Base-by-base conservation (phyloP, 2,888 invertebrate genomes). In the Bombylius discolor region DNA sequence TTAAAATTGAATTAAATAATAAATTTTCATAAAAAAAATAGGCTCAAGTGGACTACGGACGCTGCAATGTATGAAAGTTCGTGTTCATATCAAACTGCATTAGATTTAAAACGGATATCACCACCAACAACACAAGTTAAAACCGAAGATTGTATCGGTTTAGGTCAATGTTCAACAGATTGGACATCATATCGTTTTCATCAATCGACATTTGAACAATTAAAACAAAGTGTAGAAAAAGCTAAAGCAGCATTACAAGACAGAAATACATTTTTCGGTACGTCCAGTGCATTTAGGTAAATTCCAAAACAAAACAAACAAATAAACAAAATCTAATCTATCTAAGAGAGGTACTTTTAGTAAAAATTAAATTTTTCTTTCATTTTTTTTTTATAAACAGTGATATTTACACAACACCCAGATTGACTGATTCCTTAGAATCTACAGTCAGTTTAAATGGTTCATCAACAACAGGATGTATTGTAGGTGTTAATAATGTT, bases 201-300 rank as follows among this genome's bases (percentile, higher is more conserved):
- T 70, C 89, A 89, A 65, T 88, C 88, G 61, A 91, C 91, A 12
- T 91, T 91, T 77, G 90, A 91, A 68, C 90, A 91, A 70, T 76
- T 91, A 60, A 91, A 91, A 67, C 91, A 91, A 71, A 89, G 89
- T 67, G 90, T 91, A 48, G 91, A 91, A 70, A 91, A 91, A 69
- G 91, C 91, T 48, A 91, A 91, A 70, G 90, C 90, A 1, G 91
- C 89, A 0, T 76, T 91, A 50, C 87, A 87, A 70, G 86, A 87
- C 70, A 75, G 82, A 55, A 84, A 83, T 45, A 81, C 83, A 12
- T 81, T 87, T 62, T 77, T 86, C 60, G 83, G 85, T 0, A 79
- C 84, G 13, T 80, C 83, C 51, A 85, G 85, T 59, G 86, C 87
- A 5, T 87, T 87, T 73, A 81, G 82, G 85, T 76, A 79, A 60